phyloP scores from a whole-genome alignment of 2,113 vertebrate genomes.

The Podarcis cretensis region DNA sequence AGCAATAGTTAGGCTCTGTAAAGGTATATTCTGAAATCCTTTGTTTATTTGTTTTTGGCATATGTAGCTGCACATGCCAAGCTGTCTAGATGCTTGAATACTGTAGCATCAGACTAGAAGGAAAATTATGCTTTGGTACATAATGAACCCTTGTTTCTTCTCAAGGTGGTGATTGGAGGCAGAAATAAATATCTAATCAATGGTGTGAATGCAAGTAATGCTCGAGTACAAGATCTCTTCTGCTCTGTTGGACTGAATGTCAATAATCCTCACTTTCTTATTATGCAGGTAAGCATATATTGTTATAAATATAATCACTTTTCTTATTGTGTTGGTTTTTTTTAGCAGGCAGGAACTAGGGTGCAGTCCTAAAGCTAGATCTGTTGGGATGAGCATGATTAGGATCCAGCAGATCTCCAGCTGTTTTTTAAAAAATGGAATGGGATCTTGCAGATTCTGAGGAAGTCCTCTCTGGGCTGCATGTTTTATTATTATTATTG shows the following conservation, averaged over 20 bases:
- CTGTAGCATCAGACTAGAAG: neutral
- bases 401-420: no score
- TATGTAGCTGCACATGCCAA: neutral
- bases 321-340: neutral
- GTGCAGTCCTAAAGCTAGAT: no score
- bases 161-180: conserved; percentile 87
- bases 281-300: conserved; percentile 90
- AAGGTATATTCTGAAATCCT: neutral
- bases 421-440: no score
- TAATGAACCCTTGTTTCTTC: conserved; percentile 10
- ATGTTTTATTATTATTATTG: no score
- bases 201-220: conserved; percentile 88
- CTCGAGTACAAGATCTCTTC: conserved; percentile 93
- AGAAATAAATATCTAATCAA: conserved; percentile 96
- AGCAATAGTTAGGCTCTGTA: conserved; percentile 25
- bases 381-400: no score
- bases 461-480: no score
- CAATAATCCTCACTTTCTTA: conserved; percentile 98
- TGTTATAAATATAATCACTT: neutral
- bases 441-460: no score
- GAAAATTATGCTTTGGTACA: neutral
- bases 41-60: neutral
- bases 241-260: conserved; percentile 95
- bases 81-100: neutral
- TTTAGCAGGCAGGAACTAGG: neutral